These are phyloP conservation scores for Falco concolor DNA, from an alignment of 2,797 vertebrate genomes.

Conservation along the genomic window DNA sequence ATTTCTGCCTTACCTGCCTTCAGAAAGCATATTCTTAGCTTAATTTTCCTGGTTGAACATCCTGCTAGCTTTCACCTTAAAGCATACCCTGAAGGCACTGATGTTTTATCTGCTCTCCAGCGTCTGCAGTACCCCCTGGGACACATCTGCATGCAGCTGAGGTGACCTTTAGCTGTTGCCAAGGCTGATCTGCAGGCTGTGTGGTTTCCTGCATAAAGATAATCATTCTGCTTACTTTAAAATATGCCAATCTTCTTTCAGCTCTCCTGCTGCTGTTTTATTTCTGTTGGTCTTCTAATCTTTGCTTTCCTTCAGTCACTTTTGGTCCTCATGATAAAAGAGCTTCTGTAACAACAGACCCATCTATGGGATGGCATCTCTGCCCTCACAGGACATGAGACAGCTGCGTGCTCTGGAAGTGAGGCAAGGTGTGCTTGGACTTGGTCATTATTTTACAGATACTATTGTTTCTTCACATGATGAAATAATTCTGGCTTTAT, in stretches of 20 bases:
- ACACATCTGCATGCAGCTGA: background rate
- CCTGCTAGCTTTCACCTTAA: background rate
- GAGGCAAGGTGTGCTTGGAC: background rate
- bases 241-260: background rate
- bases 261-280: background rate
- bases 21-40: background rate
- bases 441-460: background rate
- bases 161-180: slow-evolving; percentile 7
- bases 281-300: slow-evolving; percentile 46
- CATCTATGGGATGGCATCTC: background rate
- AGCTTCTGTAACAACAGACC: background rate
- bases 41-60: background rate
- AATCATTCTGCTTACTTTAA: background rate
- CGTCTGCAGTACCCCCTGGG: background rate
- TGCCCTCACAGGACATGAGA: background rate
- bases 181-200: background rate
- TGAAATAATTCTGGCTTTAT: background rate
- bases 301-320: slow-evolving; percentile 21
- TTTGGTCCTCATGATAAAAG: background rate
- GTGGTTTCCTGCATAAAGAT: background rate
- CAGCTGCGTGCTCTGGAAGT: background rate
- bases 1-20: background rate
- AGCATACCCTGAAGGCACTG: background rate
- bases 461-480: background rate
- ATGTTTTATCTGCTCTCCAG: background rate